These are phyloP conservation scores for Limnephilus auricula DNA, from an alignment of 2,888 invertebrate genomes.

Conservation along the genomic window DNA sequence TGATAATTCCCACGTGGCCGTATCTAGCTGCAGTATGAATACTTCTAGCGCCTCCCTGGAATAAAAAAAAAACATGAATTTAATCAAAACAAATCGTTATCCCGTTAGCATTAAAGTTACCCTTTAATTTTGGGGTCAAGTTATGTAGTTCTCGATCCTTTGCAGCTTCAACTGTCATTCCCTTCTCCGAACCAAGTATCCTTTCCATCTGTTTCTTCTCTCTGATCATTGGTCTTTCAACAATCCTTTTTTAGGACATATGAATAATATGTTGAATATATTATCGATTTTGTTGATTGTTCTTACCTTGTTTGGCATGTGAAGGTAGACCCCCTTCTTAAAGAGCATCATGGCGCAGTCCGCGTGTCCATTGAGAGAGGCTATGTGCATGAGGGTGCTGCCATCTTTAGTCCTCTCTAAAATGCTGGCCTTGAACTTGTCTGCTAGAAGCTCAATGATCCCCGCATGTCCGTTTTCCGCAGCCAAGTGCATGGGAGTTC, in stretches of 20 bases:
- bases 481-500: constrained; percentile 98
- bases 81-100: background rate
- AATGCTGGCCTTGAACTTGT: constrained; percentile 98
- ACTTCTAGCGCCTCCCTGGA: constrained; percentile 94
- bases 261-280: too few species aligned
- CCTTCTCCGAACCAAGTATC: too few species aligned
- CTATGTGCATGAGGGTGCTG: constrained; percentile 98
- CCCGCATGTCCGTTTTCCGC: constrained; percentile 98
- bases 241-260: too few species aligned
- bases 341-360: constrained; percentile 99
- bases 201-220: too few species aligned
- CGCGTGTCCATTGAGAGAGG: constrained; percentile 97
- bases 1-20: constrained; percentile 98
- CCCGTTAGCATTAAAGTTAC: background rate
- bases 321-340: constrained; percentile 98
- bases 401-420: constrained; percentile 98
- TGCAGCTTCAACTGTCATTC: too few species aligned
- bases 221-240: too few species aligned
- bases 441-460: constrained; percentile 96
- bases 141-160: too few species aligned
- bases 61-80: constrained; percentile 58
- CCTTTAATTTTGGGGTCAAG: too few species aligned
- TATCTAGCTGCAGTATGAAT: constrained; percentile 98
- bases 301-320: constrained; percentile 97
- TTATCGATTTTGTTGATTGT: background rate